Evolutionary conservation across 2,113 vertebrate genomes (phyloP), one percentile per base, ranked within the genome.

Genomic region (Phalacrocorax aristotelis): DNA sequence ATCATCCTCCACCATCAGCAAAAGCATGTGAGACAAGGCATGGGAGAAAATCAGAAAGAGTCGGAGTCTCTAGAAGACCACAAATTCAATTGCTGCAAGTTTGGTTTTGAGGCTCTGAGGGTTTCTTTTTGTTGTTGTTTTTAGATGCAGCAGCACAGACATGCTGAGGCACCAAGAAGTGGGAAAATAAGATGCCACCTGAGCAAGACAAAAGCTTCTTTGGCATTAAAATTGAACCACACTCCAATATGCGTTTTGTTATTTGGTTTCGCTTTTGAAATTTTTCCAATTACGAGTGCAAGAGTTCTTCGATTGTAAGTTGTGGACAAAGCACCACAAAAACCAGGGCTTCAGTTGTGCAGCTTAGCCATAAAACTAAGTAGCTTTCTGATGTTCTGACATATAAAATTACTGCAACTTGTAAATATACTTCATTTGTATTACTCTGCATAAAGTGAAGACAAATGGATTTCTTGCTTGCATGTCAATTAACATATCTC

Each of bases 131-230:
- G 30, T 27, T 40, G 30, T 27, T 66, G 52, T 7, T 90, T 91
- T 57, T 5, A 64, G 68, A 89, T 64, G 79, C 80, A 88, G 69
- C 61, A 93, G 87, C 89, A 79, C 23, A 62, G 46, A 48, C 76
- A 46, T n/a, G 68, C 83, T 69, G 87, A 96, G 83, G 87, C 81
- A 93, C 58, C 3, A 1, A 68, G 40, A 60, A 93, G 57, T 10
- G 29, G 23, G 62, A 66, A 52, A 83, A 72, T 10, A 42, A 91
- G 80, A 38, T 84, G 89, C 76, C 74, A 93, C 93, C 87, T 93
- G 95, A 84, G 83, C 81, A 95, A 87, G 77, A 12, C 44, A 89
- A 85, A 69, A 81, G 68, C 66, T 95, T 95, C 94, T 94, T 94
- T 94, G 87, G 95, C 81, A 88, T 91, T 77, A 70, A 60, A 96